These are phyloP conservation scores for Tachysurus vachellii DNA, from an alignment of 2,113 vertebrate species.

Conservation along the genomic window DNA sequence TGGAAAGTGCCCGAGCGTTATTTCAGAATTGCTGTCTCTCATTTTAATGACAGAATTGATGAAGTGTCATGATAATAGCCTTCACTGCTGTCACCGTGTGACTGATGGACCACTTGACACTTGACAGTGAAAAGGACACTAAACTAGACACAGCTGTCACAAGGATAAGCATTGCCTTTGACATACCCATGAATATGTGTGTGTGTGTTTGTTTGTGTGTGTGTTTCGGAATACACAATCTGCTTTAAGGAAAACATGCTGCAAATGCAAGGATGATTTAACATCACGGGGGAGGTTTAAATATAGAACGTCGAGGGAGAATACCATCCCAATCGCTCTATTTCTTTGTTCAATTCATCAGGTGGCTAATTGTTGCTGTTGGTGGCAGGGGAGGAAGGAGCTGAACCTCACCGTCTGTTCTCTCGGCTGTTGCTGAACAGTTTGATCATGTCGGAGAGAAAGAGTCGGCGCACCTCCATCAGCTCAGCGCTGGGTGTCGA, in stretches of 20 bases:
- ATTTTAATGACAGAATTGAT: conserved; percentile 61
- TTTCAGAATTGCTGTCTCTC: conserved; percentile 22
- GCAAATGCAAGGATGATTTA: conserved; percentile 56
- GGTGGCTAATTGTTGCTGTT: conserved; percentile 50
- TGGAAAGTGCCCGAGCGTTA: conserved; percentile 19
- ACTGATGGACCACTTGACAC: conserved; percentile 31
- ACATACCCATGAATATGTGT: not conserved
- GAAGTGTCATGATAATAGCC: conserved; percentile 38
- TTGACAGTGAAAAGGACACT: conserved; percentile 23
- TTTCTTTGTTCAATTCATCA: conserved; percentile 53
- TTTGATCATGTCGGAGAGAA: conserved; percentile 99
- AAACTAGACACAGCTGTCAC: not conserved
- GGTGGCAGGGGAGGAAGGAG: conserved; percentile 2
- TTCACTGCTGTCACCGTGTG: conserved; percentile 2
- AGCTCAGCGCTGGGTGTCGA: conserved; percentile 89
- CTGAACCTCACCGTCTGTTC: conserved; percentile 86
- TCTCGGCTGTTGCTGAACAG: conserved; percentile 98
- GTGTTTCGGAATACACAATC: conserved; percentile 45
- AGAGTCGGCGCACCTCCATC: conserved; percentile 97
- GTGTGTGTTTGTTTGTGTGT: conserved; percentile 7
- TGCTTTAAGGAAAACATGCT: conserved; percentile 52
- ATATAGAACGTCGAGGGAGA: conserved; percentile 40
- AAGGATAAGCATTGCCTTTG: conserved; percentile 19
- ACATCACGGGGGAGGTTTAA: conserved; percentile 43
- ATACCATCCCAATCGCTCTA: not conserved